Percentiles rank a stretch among this genome's conserved stretches.
Conservation (phyloP, 2,113 vertebrate species). For the Pavo muticus region DNA sequence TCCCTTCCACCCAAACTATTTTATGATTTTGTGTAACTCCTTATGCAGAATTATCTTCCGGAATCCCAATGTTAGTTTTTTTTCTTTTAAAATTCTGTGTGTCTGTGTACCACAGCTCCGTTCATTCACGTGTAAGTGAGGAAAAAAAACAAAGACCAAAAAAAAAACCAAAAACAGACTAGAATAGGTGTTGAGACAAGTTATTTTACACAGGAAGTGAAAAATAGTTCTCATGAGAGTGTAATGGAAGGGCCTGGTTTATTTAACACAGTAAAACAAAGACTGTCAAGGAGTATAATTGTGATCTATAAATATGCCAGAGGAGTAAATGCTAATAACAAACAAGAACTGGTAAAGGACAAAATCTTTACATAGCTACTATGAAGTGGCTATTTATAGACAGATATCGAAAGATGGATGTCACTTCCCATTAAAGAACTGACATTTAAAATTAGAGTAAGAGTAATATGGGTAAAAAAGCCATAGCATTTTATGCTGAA, state of each 20-base stretch:
- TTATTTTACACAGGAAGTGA: neutral
- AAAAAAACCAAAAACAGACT: neutral
- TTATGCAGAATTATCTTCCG: fast-evolving
- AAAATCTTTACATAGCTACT: neutral
- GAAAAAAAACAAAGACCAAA: neutral
- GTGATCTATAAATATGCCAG: neutral
- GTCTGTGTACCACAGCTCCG: neutral
- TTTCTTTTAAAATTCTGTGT: neutral
- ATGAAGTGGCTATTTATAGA: neutral
- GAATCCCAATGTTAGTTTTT: neutral
- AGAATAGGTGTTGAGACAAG: neutral
- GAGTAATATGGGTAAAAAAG: neutral
- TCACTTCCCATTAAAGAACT: neutral
- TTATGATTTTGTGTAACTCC: neutral
- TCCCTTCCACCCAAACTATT: too few relatives aligned
- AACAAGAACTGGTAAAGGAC: neutral
- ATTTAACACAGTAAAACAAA: constrained; percentile 22
- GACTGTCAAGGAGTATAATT: neutral
- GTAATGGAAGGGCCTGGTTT: neutral
- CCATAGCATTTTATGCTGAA: neutral
- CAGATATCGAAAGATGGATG: neutral
- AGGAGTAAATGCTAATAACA: neutral
- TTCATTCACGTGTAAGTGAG: neutral
- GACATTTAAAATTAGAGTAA: neutral
- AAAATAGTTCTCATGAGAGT: neutral